Percentiles rank a stretch among this genome's conserved stretches.
phyloP scores from a whole-genome alignment of 2,113 vertebrate genomes.

The Brachyhypopomus occidentalis region DNA sequence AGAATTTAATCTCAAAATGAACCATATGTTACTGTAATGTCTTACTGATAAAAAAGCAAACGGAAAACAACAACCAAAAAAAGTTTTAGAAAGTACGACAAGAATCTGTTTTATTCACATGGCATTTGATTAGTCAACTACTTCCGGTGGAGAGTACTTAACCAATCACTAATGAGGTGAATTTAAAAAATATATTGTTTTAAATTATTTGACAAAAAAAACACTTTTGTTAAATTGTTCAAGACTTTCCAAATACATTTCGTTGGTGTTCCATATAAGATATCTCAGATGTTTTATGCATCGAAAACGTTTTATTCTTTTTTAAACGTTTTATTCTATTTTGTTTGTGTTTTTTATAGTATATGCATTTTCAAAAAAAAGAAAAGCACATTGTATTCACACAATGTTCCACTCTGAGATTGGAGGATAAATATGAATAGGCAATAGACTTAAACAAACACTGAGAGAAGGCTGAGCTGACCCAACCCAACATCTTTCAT shows the following conservation, averaged over 20 bases:
- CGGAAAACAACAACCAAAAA: not conserved
- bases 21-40: not conserved
- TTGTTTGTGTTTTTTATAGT: not conserved
- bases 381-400: not conserved
- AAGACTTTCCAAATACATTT: not conserved
- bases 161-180: not conserved
- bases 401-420: not conserved
- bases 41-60: not conserved
- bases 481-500: conserved; percentile 60
- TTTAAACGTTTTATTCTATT: not conserved
- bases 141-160: not conserved
- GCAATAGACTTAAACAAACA: conserved; percentile 56
- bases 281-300: not conserved
- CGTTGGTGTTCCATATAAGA: not conserved
- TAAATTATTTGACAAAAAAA: not conserved
- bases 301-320: no score
- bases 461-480: conserved; percentile 27
- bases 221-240: not conserved
- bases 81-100: not conserved
- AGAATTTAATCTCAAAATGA: not conserved
- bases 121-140: conserved; percentile 17
- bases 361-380: not conserved
- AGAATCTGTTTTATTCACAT: not conserved
- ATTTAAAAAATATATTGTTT: not conserved
- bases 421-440: not conserved